Conservation (phyloP, 2,888 invertebrate species). For the Nemotelus pantherinus region DNA sequence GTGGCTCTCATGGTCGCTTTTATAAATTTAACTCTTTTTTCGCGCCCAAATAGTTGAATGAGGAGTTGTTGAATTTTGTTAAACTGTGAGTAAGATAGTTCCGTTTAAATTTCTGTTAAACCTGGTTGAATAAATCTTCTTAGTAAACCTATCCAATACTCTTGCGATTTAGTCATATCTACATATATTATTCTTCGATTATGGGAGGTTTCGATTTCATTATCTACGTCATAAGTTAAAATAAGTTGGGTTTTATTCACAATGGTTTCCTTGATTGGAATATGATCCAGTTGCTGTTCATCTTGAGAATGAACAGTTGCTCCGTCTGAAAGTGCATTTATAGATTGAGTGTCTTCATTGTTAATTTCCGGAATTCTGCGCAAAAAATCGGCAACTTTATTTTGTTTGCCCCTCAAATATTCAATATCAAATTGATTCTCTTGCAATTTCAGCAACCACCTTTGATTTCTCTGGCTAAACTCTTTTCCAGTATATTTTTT, state of each 20-base stretch:
- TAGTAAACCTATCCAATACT: slow-evolving; percentile 26
- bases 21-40: slow-evolving; percentile 34
- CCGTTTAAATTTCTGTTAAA: slow-evolving; percentile 27
- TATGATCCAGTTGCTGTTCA: slow-evolving; percentile 46
- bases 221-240: slow-evolving; percentile 24
- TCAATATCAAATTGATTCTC: neutral
- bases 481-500: slow-evolving; percentile 2
- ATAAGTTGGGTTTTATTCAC: slow-evolving; percentile 47
- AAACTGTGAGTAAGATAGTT: slow-evolving; percentile 18
- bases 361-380: neutral
- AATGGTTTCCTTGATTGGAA: slow-evolving; percentile 33
- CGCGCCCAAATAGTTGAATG: slow-evolving; percentile 18
- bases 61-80: slow-evolving; percentile 39
- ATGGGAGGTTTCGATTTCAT: slow-evolving; percentile 21
- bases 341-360: neutral
- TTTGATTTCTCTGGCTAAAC: neutral
- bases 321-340: neutral
- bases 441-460: neutral
- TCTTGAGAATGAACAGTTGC: slow-evolving; percentile 40
- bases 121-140: slow-evolving; percentile 37
- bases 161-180: slow-evolving; percentile 9
- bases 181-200: slow-evolving; percentile 33
- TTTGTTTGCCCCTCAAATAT: neutral
- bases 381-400: neutral
- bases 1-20: slow-evolving; percentile 37